Base-by-base conservation (phyloP, 2,888 invertebrate species). In the Odontothrips loti region DNA sequence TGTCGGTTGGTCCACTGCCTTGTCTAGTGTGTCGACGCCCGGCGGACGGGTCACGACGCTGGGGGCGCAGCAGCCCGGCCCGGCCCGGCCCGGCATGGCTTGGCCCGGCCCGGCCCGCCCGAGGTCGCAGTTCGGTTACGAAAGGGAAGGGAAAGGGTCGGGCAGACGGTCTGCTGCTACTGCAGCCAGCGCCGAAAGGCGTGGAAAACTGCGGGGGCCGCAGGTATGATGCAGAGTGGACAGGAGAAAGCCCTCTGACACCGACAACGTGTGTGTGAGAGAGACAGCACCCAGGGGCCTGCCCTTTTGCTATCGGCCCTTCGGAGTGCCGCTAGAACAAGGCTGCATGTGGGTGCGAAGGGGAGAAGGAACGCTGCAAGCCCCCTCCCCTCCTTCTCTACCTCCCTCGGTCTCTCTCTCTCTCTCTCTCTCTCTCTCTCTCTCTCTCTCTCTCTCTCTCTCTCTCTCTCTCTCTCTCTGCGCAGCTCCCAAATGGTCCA, bases 401-500 rank as follows among this genome's bases (percentile, higher is more conserved):
- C n/a, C 81, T 43, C 79, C 4, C 58, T 47, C 29, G n/a, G n/a
- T 29, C 58, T 47, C 80, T 29, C 27, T 20, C 27, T 12, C 75
- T 34, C 27, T 27, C 27, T 63, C 29, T 17, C 23, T 11, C 68
- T 1, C 1, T 23, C 29, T 68, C 58, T n/a, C 43, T 29, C 81
- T n/a, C 79, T 34, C 23, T 29, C 81, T 43, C 79, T 23, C 58
- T 47, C 29, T 29, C 58, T 47, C 80, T 29, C 27, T 20, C 27
- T 12, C 75, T 34, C 27, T 27, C 27, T 63, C 29, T 17, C 23
- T 11, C 68, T 1, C 1, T 23, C 29, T 68, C 58, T n/a, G 58
- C 23, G 27, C 68, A 75, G 23, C 68, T 27, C 23, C 68, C 68
- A 75, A 75, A 75, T 75, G 68, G 68, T 75, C 68, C 68, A 75